Evolutionary conservation across 2,113 vertebrate genomes (phyloP).

Genomic region (Periophthalmus modestus): DNA sequence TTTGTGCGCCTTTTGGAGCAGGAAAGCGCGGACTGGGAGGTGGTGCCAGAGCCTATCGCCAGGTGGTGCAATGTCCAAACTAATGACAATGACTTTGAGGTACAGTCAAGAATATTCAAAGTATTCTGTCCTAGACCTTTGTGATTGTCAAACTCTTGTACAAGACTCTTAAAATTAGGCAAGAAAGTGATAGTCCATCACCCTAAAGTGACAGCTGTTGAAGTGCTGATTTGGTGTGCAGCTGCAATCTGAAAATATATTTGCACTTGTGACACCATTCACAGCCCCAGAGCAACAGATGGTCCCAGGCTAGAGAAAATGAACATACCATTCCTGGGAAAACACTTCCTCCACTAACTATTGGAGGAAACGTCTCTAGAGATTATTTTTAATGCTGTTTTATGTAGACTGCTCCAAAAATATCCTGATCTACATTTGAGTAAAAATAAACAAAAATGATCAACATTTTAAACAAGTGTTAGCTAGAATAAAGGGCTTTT

Average conservation of each 20-base stretch:
- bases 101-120: slow-evolving; percentile 48
- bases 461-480: background rate
- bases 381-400: background rate
- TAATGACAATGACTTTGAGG: slow-evolving; percentile 81
- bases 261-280: slow-evolving; percentile 13
- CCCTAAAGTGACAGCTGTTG: slow-evolving; percentile 3
- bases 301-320: slow-evolving; percentile 40
- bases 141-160: background rate
- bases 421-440: background rate
- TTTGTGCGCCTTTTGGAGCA: slow-evolving; percentile 88
- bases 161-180: background rate
- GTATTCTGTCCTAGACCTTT: background rate
- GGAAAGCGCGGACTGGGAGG: slow-evolving; percentile 85
- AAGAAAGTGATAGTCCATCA: background rate
- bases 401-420: background rate
- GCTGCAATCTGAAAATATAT: slow-evolving; percentile 59
- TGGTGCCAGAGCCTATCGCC: slow-evolving; percentile 91
- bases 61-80: slow-evolving; percentile 94
- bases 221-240: slow-evolving; percentile 57
- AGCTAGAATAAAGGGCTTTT: background rate
- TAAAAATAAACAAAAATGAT: background rate
- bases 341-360: slow-evolving; percentile 9
- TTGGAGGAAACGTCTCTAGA: slow-evolving; percentile 3
- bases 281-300: slow-evolving; percentile 50
- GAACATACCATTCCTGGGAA: slow-evolving; percentile 36